Evolutionary conservation across 2,113 vertebrate genomes (phyloP), one percentile per base, ranked within the genome.

Genomic region (Arvicanthis niloticus): DNA sequence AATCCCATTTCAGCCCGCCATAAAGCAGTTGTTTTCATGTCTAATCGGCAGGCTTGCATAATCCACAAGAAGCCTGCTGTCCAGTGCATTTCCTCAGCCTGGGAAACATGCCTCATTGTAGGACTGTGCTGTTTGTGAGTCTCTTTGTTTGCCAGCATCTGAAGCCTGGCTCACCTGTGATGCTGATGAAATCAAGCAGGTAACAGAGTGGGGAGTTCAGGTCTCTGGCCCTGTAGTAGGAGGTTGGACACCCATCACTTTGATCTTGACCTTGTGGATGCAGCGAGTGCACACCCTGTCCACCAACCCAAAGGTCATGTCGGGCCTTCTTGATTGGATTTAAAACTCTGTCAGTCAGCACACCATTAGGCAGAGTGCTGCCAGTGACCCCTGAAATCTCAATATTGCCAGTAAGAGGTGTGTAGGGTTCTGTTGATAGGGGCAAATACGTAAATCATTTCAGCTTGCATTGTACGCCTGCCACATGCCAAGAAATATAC

Each of bases 311-410:
- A 91, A 97, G 97, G 97, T 96, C 96, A 91, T 26, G 82, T 91
- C 80, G 68, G 62, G 94, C 97, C 86, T 95, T 96, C 97, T 93
- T 93, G 94, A 97, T 97, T 93, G 97, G 97, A 97, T 97, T 97
- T 97, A 97, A 96, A 97, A 58, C 96, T 91, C 97, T 97, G 97
- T 97, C 97, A 97, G 95, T 97, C 97, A 96, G 94, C 89, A 89
- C 93, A 94, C 96, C 96, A 94, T 96, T 97, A 97, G 95, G 93
- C 91, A 96, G 95, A 93, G 95, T 76, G 96, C 97, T 80, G 73
- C 96, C 82, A 37, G 82, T 95, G 96, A 97, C 97, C 97, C 95
- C 87, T 97, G 94, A 96, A 97, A 94, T 97, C 95, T 97, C 97
- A 84, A n/a, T 85, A 93, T 94, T 89, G 56, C 95, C 88, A 89